These are phyloP conservation scores for Acleris cristana DNA, from an alignment of 2,888 invertebrate genomes.

Conservation along the genomic window DNA sequence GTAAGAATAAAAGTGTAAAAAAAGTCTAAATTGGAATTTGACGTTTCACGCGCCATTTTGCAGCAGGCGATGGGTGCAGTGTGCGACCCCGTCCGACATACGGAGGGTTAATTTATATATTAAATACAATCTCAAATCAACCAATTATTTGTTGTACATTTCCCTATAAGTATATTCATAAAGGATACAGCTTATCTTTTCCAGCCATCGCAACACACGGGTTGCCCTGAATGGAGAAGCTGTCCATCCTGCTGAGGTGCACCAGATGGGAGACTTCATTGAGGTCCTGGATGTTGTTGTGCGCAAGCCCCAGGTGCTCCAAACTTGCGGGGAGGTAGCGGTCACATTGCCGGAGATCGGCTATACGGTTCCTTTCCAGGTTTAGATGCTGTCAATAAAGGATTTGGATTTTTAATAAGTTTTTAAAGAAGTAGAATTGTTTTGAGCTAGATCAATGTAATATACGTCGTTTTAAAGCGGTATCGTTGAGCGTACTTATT, in stretches of 20 bases:
- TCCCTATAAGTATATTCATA: conserved; percentile 40
- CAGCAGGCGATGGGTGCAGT: too few species aligned
- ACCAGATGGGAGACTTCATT: conserved; percentile 93
- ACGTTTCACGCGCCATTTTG: too few species aligned
- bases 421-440: too few species aligned
- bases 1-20: too few species aligned
- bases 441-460: too few species aligned
- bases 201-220: conserved; percentile 93
- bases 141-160: too few species aligned
- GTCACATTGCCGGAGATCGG: conserved; percentile 91
- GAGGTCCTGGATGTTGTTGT: conserved; percentile 92
- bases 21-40: too few species aligned
- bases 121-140: too few species aligned
- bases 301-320: conserved; percentile 89
- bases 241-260: conserved; percentile 89
- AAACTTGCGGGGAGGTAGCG: conserved; percentile 91
- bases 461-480: too few species aligned
- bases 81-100: too few species aligned
- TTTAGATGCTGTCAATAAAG: conserved; percentile 87
- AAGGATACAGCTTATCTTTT: conserved; percentile 90
- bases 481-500: too few species aligned
- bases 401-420: background rate
- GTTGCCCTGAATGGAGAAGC: conserved; percentile 93
- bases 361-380: conserved; percentile 93
- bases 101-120: too few species aligned